These are phyloP conservation scores for Sciaenops ocellatus DNA, from an alignment of 2,797 vertebrate species.

Conservation along the genomic window DNA sequence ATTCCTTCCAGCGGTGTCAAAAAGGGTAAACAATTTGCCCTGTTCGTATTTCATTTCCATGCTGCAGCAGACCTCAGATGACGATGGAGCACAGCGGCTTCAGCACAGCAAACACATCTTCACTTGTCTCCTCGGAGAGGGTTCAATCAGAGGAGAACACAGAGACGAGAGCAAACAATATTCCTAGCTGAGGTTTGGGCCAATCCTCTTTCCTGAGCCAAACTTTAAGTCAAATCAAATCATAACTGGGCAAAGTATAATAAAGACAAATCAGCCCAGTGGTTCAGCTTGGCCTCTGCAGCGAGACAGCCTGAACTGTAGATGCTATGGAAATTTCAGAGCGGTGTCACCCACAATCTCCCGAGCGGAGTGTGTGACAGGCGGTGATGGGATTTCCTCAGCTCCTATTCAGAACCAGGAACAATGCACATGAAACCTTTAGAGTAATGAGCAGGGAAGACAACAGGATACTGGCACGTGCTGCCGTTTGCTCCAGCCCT, in stretches of 20 bases:
- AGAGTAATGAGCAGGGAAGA: conserved; percentile 43
- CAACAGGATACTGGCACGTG: conserved; percentile 56
- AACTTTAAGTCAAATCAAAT: conserved; percentile 79
- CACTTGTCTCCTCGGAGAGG: conserved; percentile 78
- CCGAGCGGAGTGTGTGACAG: conserved; percentile 66
- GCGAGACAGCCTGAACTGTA: conserved; percentile 59
- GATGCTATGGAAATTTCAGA: conserved; percentile 69
- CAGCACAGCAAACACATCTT: conserved; percentile 80
- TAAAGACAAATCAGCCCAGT: conserved; percentile 66
- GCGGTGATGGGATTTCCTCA: conserved; percentile 61
- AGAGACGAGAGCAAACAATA: conserved; percentile 65
- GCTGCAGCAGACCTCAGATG: conserved; percentile 62
- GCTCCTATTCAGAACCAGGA: conserved; percentile 69
- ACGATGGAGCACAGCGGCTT: conserved; percentile 57
- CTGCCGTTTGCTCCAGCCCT: conserved; percentile 59
- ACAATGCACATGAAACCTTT: conserved; percentile 51
- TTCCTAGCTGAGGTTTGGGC: conserved; percentile 75
- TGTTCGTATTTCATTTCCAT: conserved; percentile 55
- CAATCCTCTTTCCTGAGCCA: conserved; percentile 81
- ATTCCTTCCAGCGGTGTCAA: conserved; percentile 69
- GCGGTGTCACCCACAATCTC: conserved; percentile 66
- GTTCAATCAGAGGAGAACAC: conserved; percentile 82
- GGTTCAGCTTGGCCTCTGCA: conserved; percentile 75
- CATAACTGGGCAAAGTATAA: conserved; percentile 71
- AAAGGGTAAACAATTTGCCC: conserved; percentile 62